Evolutionary conservation across 2,797 vertebrate species (phyloP).

Genomic region (Salarias fasciatus): DNA sequence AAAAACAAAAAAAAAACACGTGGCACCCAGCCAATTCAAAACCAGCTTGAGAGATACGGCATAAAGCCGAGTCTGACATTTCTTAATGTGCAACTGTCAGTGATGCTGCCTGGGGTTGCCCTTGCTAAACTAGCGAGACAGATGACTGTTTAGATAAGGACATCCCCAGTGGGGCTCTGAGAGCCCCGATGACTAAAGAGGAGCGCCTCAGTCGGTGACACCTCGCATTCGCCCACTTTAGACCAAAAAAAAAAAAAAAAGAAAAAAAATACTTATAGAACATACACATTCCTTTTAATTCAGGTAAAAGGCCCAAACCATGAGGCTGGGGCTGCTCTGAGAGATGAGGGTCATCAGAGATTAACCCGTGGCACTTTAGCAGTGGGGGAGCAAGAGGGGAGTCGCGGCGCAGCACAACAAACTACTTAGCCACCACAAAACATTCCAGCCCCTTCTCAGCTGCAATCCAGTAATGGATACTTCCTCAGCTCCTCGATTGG

Average conservation of each 20-base stretch:
- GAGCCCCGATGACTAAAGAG: constrained; percentile 68
- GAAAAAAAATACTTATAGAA: constrained; percentile 66
- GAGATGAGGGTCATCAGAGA: constrained; percentile 80
- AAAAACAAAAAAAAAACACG: neutral
- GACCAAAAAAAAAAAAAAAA: constrained; percentile 62
- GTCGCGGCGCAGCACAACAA: constrained; percentile 74
- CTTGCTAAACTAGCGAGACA: constrained; percentile 72
- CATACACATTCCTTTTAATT: constrained; percentile 79
- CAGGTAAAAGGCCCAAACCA: constrained; percentile 80
- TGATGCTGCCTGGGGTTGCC: constrained; percentile 59
- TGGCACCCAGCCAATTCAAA: constrained; percentile 52
- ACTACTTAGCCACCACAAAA: constrained; percentile 86
- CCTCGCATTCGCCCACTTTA: constrained; percentile 69
- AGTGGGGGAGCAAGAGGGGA: constrained; percentile 60
- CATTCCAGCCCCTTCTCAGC: constrained; percentile 82
- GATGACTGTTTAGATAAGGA: constrained; percentile 77
- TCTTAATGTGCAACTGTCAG: constrained; percentile 68
- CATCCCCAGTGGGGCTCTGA: constrained; percentile 57
- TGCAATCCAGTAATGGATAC: constrained; percentile 91
- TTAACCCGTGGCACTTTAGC: constrained; percentile 83
- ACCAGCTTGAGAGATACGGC: constrained; percentile 48
- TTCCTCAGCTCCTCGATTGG: constrained; percentile 88
- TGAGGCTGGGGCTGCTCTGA: constrained; percentile 63
- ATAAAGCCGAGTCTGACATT: constrained; percentile 56
- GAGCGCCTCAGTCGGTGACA: constrained; percentile 59